Evolutionary conservation across 2,797 vertebrate species (phyloP).

Genomic region (Urophycis tenuis): DNA sequence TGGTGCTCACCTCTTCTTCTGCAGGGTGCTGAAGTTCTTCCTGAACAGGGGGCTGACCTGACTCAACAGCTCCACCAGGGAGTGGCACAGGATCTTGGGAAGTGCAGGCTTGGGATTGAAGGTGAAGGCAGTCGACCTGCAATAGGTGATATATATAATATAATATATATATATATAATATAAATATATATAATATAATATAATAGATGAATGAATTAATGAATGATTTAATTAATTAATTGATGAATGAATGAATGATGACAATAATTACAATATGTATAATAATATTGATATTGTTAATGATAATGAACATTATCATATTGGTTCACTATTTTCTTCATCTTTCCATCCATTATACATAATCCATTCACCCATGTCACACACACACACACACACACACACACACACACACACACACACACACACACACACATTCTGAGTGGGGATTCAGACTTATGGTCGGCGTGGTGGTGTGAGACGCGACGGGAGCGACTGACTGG

Average conservation of each 20-base stretch:
- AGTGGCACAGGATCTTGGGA: slow-evolving; percentile 90
- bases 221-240: not conserved
- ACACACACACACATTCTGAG: too few relatives aligned
- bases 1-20: slow-evolving; percentile 83
- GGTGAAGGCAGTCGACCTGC: slow-evolving; percentile 85
- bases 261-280: not conserved
- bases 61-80: slow-evolving; percentile 87
- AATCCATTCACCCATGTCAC: not conserved
- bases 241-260: not conserved
- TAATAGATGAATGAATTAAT: not conserved
- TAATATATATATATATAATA: too few relatives aligned
- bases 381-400: not conserved
- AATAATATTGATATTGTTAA: too few relatives aligned
- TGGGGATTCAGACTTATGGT: too few relatives aligned
- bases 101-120: slow-evolving; percentile 92
- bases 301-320: not conserved
- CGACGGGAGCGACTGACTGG: slow-evolving; percentile 71
- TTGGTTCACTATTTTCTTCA: not conserved
- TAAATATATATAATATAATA: too few relatives aligned
- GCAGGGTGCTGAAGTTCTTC: slow-evolving; percentile 82
- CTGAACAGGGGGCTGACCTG: slow-evolving; percentile 94
- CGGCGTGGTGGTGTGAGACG: too few relatives aligned
- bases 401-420: too few relatives aligned
- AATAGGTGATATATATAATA: too few relatives aligned
- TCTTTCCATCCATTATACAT: not conserved